Evolutionary conservation across 37 sponge, comb jelly and placozoan species (phyloP).

Genomic region (Cliona cf. orientalis): DNA sequence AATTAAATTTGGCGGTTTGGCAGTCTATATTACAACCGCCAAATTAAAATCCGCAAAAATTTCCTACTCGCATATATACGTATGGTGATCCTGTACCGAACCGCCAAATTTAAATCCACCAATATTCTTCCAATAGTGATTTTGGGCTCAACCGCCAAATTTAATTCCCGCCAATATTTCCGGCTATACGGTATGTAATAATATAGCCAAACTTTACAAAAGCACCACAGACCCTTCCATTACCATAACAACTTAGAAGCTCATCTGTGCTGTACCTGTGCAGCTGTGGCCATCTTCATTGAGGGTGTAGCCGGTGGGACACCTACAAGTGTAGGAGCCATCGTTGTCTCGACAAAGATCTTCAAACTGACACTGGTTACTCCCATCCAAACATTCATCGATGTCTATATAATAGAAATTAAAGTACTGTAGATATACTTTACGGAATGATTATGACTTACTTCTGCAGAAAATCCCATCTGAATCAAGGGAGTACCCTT

Average conservation of each 20-base stretch:
- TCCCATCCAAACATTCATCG: constrained; percentile 34
- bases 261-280: constrained; percentile 2
- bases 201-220: too few relatives aligned
- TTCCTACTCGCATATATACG: too few relatives aligned
- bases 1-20: too few relatives aligned
- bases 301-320: constrained; percentile 24
- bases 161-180: too few relatives aligned
- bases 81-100: too few relatives aligned
- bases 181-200: too few relatives aligned
- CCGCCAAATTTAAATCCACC: too few relatives aligned
- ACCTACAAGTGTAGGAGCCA: constrained; percentile 52
- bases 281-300: constrained; percentile 7
- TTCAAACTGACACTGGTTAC: constrained; percentile 26
- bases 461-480: constrained; percentile 17
- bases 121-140: too few relatives aligned
- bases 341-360: constrained; percentile 26
- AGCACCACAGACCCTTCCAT: background rate
- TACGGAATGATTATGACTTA: background rate
- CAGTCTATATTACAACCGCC: too few relatives aligned
- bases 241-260: background rate
- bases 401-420: constrained; percentile 33
- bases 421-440: too few relatives aligned
- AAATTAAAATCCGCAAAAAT: too few relatives aligned
- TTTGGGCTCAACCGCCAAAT: too few relatives aligned
- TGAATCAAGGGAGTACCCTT: constrained; percentile 14